phyloP scores from a whole-genome alignment of 2,113 vertebrate genomes.

The Agelaius phoeniceus region DNA sequence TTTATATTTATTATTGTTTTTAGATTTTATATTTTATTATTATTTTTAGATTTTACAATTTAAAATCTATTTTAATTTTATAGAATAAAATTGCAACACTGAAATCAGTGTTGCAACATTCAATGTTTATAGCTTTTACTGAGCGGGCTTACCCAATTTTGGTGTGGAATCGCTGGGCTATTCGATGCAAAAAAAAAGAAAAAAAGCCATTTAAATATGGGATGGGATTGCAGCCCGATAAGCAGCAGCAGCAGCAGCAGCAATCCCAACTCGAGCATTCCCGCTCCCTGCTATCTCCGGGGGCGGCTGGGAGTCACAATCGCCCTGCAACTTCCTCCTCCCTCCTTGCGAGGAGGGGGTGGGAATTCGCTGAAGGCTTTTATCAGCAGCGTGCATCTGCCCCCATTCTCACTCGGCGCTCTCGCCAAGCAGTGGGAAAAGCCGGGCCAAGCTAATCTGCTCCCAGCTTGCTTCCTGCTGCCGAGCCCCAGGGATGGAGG shows the following conservation, averaged over 20 bases:
- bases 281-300: neutral
- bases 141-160: neutral
- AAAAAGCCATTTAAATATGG: neutral
- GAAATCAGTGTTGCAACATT: neutral
- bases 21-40: no score
- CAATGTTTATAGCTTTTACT: neutral
- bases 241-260: neutral
- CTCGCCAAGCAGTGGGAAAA: slow-evolving; percentile 56
- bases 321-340: slow-evolving; percentile 45
- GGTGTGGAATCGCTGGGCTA: neutral
- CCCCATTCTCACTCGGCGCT: slow-evolving; percentile 42
- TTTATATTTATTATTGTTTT: no score
- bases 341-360: slow-evolving; percentile 18
- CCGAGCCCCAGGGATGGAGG: slow-evolving; percentile 56
- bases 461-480: slow-evolving; percentile 57
- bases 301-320: neutral
- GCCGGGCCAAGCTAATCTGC: slow-evolving; percentile 53
- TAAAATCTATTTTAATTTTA: neutral
- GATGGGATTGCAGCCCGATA: rapidly evolving
- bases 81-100: no score
- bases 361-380: slow-evolving; percentile 60
- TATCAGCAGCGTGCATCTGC: slow-evolving; percentile 62
- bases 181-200: neutral
- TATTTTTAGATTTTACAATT: no score
- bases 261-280: neutral